Conservation (phyloP, 2,888 invertebrate species). For the Creontiades dilutus region DNA sequence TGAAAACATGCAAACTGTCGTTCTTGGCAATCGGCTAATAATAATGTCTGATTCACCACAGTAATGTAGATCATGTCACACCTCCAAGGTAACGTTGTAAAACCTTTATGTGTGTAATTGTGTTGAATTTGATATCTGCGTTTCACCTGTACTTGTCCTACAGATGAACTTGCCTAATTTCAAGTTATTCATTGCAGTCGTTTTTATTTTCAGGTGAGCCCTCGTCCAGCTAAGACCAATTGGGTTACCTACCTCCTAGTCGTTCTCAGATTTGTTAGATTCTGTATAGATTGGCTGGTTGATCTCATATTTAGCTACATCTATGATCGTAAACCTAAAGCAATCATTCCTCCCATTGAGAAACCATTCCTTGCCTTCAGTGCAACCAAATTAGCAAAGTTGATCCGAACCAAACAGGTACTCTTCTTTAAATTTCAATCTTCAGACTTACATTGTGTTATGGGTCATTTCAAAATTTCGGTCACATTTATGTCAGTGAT, state of each 20-base stretch:
- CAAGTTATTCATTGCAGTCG: background rate
- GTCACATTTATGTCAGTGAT: too few species aligned
- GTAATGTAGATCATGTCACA: too few species aligned
- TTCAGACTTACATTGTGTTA: too few species aligned
- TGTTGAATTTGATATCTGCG: too few species aligned
- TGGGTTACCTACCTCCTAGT: constrained; percentile 16
- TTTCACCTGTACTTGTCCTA: too few species aligned
- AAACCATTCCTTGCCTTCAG: constrained; percentile 82
- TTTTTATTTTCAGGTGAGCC: constrained; percentile 29
- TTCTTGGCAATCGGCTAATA: too few species aligned
- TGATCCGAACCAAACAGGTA: constrained; percentile 81
- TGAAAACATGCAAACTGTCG: too few species aligned
- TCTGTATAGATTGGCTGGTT: constrained; percentile 74
- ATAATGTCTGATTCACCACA: too few species aligned
- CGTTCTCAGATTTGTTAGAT: constrained; percentile 21
- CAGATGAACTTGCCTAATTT: too few species aligned
- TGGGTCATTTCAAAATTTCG: too few species aligned
- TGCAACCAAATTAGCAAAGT: constrained; percentile 83
- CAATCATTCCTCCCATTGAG: constrained; percentile 78
- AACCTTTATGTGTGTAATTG: too few species aligned
- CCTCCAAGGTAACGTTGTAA: too few species aligned
- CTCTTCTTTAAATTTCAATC: background rate
- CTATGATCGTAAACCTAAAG: constrained; percentile 70
- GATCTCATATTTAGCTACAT: constrained; percentile 75
- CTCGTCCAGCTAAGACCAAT: background rate